Base-by-base conservation (phyloP, 2,888 invertebrate genomes). In the Thyatira batis region DNA sequence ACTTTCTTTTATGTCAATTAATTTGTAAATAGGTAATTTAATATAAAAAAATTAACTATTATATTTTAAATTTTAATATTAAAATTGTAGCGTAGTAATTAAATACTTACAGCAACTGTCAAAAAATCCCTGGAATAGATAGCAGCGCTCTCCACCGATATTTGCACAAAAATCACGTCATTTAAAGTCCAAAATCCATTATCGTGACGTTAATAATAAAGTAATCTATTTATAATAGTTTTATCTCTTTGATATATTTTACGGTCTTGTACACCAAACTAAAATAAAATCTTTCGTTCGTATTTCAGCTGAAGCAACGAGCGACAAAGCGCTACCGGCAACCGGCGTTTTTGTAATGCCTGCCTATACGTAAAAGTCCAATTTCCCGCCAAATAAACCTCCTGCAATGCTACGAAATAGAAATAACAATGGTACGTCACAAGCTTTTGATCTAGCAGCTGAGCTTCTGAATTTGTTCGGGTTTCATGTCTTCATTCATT, bases 281-380 rank as follows among this genome's bases (percentile, higher is more conserved):
- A 67, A 58, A 50, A 53, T 65, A 57, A 57, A 25, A 65, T 69
- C 64, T 76, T 74, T 63, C 61, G 60, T 64, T 65, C 66, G 56
- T 61, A 28, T 50, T 57, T 56, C 54, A 53, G 56, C 63, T 62
- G 67, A 65, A 48, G 48, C 48, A 9, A 48, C 20, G 27, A 25
- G 27, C 48, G 28, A 11, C 48, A 39, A 39, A 39, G 39, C 57
- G 62, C 63, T 51, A 54, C 66, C 68, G 70, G 64, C 72, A 76
- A 69, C 73, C 80, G 75, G 79, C 73, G 67, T 73, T 80, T 80
- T 80, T 78, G 69, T 73, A 78, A 78, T 78, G 78, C 69, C 69
- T 66, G 60, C 69, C 69, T 66, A 58, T 60, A 57, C 46, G 17
- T 61, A 63, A 60, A 48, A 58, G 57, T 54, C 48, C 43, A 53